Evolutionary conservation across 1,140 invertebrate genomes (phyloP).

Genomic region (Caenorhabditis brenneri): DNA sequence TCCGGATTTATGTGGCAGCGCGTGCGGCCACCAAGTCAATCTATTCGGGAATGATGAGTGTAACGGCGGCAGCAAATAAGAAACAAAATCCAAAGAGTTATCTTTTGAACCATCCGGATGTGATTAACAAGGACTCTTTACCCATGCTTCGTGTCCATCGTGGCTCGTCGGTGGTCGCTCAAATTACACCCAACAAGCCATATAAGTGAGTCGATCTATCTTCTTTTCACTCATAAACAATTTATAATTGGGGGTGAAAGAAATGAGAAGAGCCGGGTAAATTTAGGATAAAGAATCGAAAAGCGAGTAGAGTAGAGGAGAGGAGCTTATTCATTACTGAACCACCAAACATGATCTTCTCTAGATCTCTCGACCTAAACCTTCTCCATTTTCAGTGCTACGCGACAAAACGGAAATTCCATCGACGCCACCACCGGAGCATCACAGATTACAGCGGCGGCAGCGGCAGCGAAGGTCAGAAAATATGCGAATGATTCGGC

Average conservation of each 20-base stretch:
- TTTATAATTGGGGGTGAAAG: conserved; percentile 19
- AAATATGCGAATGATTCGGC: conserved; percentile 37
- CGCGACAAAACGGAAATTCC: conserved; percentile 26
- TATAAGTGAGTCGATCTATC: background rate
- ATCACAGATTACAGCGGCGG: conserved; percentile 8
- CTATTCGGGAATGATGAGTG: conserved; percentile 83
- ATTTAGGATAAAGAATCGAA: background rate
- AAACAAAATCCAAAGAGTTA: conserved; percentile 69
- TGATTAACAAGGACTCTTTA: conserved; percentile 77
- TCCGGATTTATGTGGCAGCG: conserved; percentile 89
- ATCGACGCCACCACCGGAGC: conserved; percentile 19
- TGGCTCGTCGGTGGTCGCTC: conserved; percentile 72
- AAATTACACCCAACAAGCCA: conserved; percentile 12
- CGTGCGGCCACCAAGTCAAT: conserved; percentile 86
- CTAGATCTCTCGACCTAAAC: background rate
- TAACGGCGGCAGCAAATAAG: conserved; percentile 73
- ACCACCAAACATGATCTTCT: too few species aligned
- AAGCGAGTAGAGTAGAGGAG: background rate
- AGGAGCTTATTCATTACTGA: conserved; percentile 3
- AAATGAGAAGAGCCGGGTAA: background rate
- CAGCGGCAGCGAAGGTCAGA: background rate
- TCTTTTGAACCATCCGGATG: conserved; percentile 72
- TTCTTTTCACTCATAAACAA: conserved; percentile 1
- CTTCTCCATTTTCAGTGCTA: background rate
- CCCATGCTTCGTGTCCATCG: conserved; percentile 89